A percentile compares a stretch with the other conserved stretches of the same genome.
phyloP scores from a whole-genome alignment of 1,140 invertebrate species.

The Uloborus diversus region DNA sequence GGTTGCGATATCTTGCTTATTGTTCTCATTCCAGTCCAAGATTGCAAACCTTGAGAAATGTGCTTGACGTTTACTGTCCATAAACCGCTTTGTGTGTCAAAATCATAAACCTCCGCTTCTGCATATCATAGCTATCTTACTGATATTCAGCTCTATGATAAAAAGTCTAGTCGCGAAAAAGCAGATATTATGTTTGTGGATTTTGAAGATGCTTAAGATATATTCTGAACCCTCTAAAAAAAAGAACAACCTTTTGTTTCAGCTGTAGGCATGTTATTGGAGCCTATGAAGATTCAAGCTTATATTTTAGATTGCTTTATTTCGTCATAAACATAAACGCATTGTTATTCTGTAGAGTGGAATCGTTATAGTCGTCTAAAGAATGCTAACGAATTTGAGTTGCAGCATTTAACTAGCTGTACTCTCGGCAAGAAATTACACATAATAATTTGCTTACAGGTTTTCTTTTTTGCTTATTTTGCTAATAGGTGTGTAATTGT shows the following conservation, averaged over 20 bases:
- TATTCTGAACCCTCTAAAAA: background rate
- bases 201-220: background rate
- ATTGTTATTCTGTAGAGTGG: too few relatives aligned
- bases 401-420: too few relatives aligned
- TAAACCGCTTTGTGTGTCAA: conserved; percentile 31
- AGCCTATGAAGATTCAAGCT: too few relatives aligned
- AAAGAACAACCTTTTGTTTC: background rate
- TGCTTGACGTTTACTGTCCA: conserved; percentile 17
- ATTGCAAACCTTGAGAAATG: conserved; percentile 15
- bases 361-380: too few relatives aligned
- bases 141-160: background rate
- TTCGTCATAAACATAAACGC: too few relatives aligned
- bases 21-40: background rate
- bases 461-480: too few relatives aligned
- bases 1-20: too few relatives aligned
- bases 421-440: too few relatives aligned
- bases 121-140: background rate
- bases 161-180: background rate
- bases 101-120: conserved; percentile 9
- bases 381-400: too few relatives aligned
- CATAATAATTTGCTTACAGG: too few relatives aligned
- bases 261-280: background rate
- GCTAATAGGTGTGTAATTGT: too few relatives aligned
- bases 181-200: background rate
- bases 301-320: too few relatives aligned